phyloP scores from a whole-genome alignment of 2,888 invertebrate genomes.

The Adelognathus sp. region DNA sequence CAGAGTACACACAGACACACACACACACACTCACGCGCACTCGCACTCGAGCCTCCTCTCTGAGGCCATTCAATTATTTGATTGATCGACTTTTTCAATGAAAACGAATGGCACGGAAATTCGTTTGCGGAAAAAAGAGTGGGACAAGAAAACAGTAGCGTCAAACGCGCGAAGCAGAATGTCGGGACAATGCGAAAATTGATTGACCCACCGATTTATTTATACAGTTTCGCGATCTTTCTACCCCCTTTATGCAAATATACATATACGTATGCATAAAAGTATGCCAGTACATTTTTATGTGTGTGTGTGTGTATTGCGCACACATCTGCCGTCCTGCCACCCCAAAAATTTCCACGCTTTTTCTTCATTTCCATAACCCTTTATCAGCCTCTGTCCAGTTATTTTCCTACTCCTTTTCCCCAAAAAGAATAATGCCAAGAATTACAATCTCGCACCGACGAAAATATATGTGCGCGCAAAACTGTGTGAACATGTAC shows the following conservation, averaged over 20 bases:
- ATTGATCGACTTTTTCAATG: slow-evolving; percentile 50
- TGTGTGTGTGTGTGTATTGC: too few relatives aligned
- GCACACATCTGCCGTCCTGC: too few relatives aligned
- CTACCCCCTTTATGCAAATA: not conserved
- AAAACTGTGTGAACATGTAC: not conserved
- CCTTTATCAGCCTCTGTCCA: not conserved
- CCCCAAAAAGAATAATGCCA: slow-evolving; percentile 16
- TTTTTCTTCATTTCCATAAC: not conserved
- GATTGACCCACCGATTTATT: slow-evolving; percentile 51
- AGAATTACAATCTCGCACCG: not conserved
- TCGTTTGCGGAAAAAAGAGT: slow-evolving; percentile 26
- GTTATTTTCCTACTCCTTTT: slow-evolving; percentile 21
- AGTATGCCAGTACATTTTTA: too few relatives aligned
- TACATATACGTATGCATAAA: not conserved
- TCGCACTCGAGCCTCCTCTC: not conserved
- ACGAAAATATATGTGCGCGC: not conserved
- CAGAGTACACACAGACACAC: too few relatives aligned
- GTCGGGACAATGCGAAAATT: slow-evolving; percentile 46
- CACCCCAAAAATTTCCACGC: not conserved
- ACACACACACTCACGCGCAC: slow-evolving; percentile 1
- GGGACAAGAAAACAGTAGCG: slow-evolving; percentile 11
- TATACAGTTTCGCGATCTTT: slow-evolving; percentile 20
- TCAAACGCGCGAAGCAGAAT: slow-evolving; percentile 25
- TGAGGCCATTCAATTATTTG: slow-evolving; percentile 47
- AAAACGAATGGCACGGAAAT: not conserved